These are phyloP conservation scores for Dipodomys ordii DNA, from an alignment of 2,113 vertebrate genomes.

Conservation along the genomic window DNA sequence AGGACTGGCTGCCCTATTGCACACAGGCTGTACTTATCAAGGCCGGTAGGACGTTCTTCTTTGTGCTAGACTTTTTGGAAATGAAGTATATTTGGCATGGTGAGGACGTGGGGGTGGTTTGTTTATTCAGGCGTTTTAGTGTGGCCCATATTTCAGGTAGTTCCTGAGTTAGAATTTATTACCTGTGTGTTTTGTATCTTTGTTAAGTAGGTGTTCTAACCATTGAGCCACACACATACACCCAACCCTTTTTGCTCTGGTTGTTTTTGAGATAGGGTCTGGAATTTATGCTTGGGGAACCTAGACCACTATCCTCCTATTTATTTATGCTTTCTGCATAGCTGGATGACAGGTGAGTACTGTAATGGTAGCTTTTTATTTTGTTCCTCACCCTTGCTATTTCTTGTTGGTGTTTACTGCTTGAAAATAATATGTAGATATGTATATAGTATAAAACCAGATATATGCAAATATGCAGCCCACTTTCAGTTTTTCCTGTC, in stretches of 20 bases:
- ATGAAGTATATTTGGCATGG: background rate
- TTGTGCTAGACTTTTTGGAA: background rate
- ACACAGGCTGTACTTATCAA: rapidly evolving
- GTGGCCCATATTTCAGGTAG: background rate
- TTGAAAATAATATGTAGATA: background rate
- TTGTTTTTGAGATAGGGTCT: no score
- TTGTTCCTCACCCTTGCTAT: background rate
- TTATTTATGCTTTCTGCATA: no score
- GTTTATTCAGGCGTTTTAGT: background rate
- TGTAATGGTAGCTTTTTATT: background rate
- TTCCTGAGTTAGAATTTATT: background rate
- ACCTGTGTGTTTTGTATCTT: background rate
- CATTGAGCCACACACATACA: no score
- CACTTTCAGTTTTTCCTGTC: background rate
- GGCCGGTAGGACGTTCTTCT: background rate
- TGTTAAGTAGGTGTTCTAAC: background rate
- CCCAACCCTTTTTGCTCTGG: no score
- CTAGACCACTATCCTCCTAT: no score
- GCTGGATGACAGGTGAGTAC: no score
- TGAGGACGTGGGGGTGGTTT: background rate
- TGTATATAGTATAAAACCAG: background rate
- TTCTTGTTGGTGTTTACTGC: background rate
- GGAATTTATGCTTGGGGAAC: no score
- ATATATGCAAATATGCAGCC: no score
- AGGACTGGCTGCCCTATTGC: rapidly evolving